Base-by-base conservation (phyloP, 2,113 vertebrate genomes). In the Ursus arctos region DNA sequence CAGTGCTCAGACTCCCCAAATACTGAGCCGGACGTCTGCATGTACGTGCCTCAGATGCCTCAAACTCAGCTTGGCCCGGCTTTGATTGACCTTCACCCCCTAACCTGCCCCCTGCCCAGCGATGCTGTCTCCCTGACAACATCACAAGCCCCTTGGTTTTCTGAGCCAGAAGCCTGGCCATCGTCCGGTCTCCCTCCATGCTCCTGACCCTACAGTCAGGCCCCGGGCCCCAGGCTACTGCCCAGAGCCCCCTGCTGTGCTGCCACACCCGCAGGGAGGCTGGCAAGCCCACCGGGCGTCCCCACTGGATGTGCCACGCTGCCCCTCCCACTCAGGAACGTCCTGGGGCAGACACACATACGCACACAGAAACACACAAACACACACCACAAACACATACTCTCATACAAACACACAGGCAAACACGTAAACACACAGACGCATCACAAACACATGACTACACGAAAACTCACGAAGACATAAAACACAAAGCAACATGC, bases 261-360 rank as follows among this genome's bases (percentile, higher is more conserved):
- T 61, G 19, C 71, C 59, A 63, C 5, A 2, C 7, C 33, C 22
- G 19, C 12, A 4, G 53, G 31, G 6, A 18, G 7, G 14, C 57
- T 14, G 3, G 53, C 40, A 71, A 36, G 71, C 40, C 36, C 26
- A 49, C 31, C n/a, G 40, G 43, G 3, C 7, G 6, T 4, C 55
- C 74, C 28, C 40, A 26, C 11, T 36, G n/a, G 36, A 21, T 12
- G 47, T n/a, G 36, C 55, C 19, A 9, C 5, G 14, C 61, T 11
- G 2, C 16, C 51, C 6, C 8, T 5, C 65, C 47, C 7, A 43
- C 0, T 26, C 36, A 5, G 26, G 24, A 3, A 47, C 7, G 1
- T 19, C 69, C 19, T 18, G 1, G 2, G 15, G 57, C 36, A 33
- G 59, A 49, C 19, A 7, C 55, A 36, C 61, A 10, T 28, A 53